Conservation (phyloP, 2,888 invertebrate species). For the Noctua comes region DNA sequence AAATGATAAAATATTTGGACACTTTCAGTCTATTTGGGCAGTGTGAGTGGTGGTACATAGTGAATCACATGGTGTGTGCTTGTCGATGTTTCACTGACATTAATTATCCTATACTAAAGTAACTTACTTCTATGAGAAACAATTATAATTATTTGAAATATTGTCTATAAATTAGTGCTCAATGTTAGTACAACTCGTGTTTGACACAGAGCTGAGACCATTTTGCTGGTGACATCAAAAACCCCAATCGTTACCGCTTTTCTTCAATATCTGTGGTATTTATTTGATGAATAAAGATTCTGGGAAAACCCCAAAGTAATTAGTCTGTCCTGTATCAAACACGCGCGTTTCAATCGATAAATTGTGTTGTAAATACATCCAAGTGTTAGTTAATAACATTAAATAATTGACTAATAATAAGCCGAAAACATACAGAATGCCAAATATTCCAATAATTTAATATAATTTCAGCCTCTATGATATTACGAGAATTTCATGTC, state of each 20-base stretch:
- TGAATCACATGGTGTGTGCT: slow-evolving; percentile 65
- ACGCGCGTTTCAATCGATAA: slow-evolving; percentile 33
- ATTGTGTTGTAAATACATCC: slow-evolving; percentile 43
- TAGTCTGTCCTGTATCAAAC: slow-evolving; percentile 14
- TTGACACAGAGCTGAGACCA: slow-evolving; percentile 15
- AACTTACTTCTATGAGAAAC: slow-evolving; percentile 71
- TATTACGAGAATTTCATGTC: slow-evolving; percentile 79
- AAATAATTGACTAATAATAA: slow-evolving; percentile 57
- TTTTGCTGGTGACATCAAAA: not conserved
- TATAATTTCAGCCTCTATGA: slow-evolving; percentile 75
- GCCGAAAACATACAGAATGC: slow-evolving; percentile 76
- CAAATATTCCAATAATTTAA: slow-evolving; percentile 75
- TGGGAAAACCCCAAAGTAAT: not conserved
- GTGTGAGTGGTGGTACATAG: slow-evolving; percentile 75
- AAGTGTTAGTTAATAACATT: slow-evolving; percentile 47
- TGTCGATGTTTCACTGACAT: slow-evolving; percentile 63
- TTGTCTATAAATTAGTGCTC: slow-evolving; percentile 65
- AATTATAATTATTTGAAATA: slow-evolving; percentile 61
- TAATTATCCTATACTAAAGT: slow-evolving; percentile 69
- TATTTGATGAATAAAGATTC: not conserved
- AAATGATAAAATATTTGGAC: slow-evolving; percentile 87
- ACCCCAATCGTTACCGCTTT: not conserved
- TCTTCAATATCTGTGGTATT: slow-evolving; percentile 7
- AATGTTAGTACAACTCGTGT: slow-evolving; percentile 47
- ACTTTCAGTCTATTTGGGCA: slow-evolving; percentile 89